Evolutionary conservation across 2,113 vertebrate species (phyloP).

Genomic region (Pterophyllum scalare): DNA sequence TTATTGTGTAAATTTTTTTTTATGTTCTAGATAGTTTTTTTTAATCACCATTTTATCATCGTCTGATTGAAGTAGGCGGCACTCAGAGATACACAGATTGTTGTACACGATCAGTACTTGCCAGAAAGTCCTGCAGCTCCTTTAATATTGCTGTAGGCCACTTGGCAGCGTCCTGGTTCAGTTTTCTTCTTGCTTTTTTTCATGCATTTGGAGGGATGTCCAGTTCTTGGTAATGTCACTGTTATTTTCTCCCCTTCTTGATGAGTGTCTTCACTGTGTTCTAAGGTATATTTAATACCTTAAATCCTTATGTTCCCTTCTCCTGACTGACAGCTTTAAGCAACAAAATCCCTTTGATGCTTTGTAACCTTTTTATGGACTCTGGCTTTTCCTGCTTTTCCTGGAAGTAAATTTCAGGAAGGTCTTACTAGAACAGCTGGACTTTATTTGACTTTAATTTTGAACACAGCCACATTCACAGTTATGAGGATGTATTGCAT

Average conservation of each 20-base stretch:
- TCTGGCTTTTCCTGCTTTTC: too few species aligned
- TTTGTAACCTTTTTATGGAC: background rate
- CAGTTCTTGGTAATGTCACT: background rate
- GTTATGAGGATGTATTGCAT: background rate
- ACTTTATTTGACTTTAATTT: background rate
- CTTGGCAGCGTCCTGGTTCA: background rate
- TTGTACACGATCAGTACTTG: background rate
- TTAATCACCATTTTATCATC: too few species aligned
- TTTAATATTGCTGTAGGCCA: background rate
- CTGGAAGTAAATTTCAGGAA: background rate
- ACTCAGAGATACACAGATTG: background rate
- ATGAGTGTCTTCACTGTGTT: background rate
- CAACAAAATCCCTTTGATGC: background rate
- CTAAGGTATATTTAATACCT: background rate
- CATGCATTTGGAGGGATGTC: too few species aligned
- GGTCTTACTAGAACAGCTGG: fast-evolving
- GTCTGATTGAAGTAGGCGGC: too few species aligned
- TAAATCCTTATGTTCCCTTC: background rate
- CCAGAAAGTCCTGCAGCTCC: background rate
- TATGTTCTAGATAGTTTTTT: too few species aligned
- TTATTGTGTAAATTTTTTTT: too few species aligned
- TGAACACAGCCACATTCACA: background rate
- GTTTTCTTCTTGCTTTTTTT: background rate
- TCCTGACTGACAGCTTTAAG: background rate
- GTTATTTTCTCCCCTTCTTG: too few species aligned